Evolutionary conservation across 2,113 vertebrate species (phyloP).

Genomic region (Scophthalmus maximus): DNA sequence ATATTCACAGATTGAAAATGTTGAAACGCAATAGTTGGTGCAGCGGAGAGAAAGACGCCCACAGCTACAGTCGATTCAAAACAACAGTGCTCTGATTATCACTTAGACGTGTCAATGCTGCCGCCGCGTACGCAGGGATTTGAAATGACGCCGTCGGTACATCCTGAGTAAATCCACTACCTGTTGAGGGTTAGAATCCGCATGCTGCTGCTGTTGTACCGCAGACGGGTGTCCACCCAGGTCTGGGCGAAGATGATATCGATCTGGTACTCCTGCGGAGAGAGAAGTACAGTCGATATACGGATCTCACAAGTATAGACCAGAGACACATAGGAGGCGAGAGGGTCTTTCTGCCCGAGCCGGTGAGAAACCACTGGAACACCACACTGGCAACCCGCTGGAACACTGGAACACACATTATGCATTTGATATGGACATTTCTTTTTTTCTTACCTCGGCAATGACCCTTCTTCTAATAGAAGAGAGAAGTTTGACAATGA

Average conservation of each 20-base stretch:
- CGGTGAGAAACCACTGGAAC: background rate
- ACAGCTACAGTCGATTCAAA: too few relatives aligned
- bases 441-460: too few relatives aligned
- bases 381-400: background rate
- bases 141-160: too few relatives aligned
- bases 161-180: constrained; percentile 42
- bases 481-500: too few relatives aligned
- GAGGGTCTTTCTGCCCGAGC: too few relatives aligned
- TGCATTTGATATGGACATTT: background rate
- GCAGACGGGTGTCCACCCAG: constrained; percentile 95
- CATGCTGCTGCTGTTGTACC: constrained; percentile 94
- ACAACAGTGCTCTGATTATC: too few relatives aligned
- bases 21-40: constrained; percentile 15
- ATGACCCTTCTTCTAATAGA: too few relatives aligned
- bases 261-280: constrained; percentile 95
- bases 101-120: too few relatives aligned
- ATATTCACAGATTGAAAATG: constrained; percentile 49
- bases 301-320: constrained; percentile 14
- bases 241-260: constrained; percentile 98
- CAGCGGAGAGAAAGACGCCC: background rate
- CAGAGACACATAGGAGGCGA: too few relatives aligned
- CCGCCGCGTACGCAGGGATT: too few relatives aligned
- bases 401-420: background rate
- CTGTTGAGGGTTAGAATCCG: constrained; percentile 94
- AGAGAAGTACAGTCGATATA: constrained; percentile 49